Evolutionary conservation across 35 echinoderm and acorn worm genomes (phyloP).

Genomic region (Amphiura filiformis): DNA sequence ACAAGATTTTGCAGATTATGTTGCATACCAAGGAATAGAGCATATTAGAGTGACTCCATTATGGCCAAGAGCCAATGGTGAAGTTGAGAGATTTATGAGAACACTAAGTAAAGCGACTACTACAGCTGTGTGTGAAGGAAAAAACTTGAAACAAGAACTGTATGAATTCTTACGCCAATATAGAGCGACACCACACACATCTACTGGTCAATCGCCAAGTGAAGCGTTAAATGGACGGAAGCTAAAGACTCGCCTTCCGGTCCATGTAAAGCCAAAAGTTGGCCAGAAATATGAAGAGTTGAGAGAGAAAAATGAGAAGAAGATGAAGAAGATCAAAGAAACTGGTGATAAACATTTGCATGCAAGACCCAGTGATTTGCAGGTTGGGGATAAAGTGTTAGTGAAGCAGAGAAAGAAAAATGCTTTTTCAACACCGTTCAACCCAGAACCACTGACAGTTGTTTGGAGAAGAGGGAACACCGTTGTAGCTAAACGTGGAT

Average conservation of each 20-base stretch:
- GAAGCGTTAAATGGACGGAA: constrained; percentile 34
- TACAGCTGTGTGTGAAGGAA: constrained; percentile 22
- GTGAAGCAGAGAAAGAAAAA: constrained; percentile 12
- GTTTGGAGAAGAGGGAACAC: constrained; percentile 1
- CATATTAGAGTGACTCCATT: constrained; percentile 46
- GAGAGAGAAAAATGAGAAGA: background rate
- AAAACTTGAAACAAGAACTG: constrained; percentile 64
- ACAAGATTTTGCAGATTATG: constrained; percentile 33
- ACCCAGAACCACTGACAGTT: background rate
- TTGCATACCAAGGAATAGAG: constrained; percentile 13
- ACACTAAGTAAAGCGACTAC: constrained; percentile 33
- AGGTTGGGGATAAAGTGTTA: constrained; percentile 42
- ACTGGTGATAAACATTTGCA: background rate
- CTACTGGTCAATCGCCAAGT: constrained; percentile 24
- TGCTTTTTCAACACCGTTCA: constrained; percentile 28
- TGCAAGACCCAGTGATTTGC: background rate
- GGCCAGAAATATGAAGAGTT: background rate
- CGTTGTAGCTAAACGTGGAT: background rate
- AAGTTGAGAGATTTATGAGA: constrained; percentile 57
- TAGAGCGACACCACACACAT: constrained; percentile 61
- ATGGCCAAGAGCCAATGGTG: constrained; percentile 63
- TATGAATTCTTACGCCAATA: constrained; percentile 40
- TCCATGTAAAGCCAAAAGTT: background rate
- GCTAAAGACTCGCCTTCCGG: constrained; percentile 12
- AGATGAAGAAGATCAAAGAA: constrained; percentile 10